Percentiles rank a stretch among this genome's conserved stretches.
Evolutionary conservation across 2,797 vertebrate genomes (phyloP).

Genomic region (Dryobates pubescens): DNA sequence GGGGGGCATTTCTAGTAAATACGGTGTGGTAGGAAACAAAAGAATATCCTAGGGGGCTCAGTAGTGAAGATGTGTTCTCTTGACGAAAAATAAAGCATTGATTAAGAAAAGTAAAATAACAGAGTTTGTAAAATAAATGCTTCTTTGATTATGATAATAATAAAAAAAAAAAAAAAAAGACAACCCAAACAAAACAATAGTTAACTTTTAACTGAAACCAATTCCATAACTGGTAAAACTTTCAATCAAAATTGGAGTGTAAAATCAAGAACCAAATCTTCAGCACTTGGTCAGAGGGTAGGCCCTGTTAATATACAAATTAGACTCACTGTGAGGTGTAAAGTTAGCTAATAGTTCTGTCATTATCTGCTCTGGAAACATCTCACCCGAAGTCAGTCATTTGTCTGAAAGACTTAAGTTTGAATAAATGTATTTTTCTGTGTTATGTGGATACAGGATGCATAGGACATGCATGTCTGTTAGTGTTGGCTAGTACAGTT

Average conservation of each 20-base stretch:
- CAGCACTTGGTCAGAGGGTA: neutral
- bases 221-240: neutral
- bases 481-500: neutral
- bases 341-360: neutral
- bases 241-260: neutral
- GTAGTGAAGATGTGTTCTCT: neutral
- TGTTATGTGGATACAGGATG: neutral
- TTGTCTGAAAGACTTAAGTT: neutral
- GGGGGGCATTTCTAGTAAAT: neutral
- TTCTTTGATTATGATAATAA: neutral
- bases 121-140: fast-evolving
- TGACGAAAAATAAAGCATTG: neutral
- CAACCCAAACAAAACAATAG: too few species aligned
- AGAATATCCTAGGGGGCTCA: neutral
- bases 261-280: neutral
- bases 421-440: neutral
- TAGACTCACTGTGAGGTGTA: neutral
- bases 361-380: neutral
- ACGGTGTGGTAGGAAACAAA: neutral
- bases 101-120: neutral
- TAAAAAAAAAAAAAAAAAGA: neutral
- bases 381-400: neutral
- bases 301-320: neutral
- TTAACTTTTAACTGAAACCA: neutral
- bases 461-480: neutral